phyloP scores from a whole-genome alignment of 2,113 vertebrate genomes.

The Rattus rattus region DNA sequence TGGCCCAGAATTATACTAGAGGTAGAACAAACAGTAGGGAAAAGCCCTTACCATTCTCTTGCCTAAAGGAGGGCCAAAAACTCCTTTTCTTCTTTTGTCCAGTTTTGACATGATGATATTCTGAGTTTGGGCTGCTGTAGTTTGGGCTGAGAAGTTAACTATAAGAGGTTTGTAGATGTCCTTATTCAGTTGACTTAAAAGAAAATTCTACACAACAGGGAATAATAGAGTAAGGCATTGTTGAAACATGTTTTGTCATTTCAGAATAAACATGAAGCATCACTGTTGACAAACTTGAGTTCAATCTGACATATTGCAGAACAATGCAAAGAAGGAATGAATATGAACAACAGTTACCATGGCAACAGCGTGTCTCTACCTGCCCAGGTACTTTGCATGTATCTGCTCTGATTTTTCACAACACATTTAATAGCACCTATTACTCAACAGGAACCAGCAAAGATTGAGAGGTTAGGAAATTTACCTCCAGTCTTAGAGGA shows the following conservation, averaged over 20 bases:
- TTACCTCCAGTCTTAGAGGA: background rate
- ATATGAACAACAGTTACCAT: background rate
- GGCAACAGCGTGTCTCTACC: background rate
- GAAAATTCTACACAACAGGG: conserved; percentile 90
- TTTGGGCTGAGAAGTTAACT: conserved; percentile 96
- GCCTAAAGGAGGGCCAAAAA: conserved; percentile 92
- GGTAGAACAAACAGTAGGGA: background rate
- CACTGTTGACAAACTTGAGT: background rate
- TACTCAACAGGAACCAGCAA: background rate
- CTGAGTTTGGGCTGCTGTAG: conserved; percentile 94
- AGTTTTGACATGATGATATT: conserved; percentile 95
- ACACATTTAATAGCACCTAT: background rate
- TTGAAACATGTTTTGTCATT: conserved; percentile 18
- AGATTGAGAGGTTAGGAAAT: background rate
- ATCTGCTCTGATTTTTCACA: conserved; percentile 12
- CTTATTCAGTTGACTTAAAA: conserved; percentile 92
- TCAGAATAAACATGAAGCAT: conserved; percentile 55
- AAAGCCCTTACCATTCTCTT: conserved; percentile 90
- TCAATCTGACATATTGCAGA: background rate
- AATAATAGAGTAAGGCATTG: conserved; percentile 39
- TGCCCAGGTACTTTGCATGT: background rate
- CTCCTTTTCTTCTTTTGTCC: conserved; percentile 93
- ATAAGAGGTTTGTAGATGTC: conserved; percentile 92
- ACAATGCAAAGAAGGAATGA: background rate
- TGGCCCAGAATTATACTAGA: rapidly evolving